These are phyloP conservation scores for Taenioides sp. DNA, from an alignment of 2,797 vertebrate genomes.

Conservation along the genomic window DNA sequence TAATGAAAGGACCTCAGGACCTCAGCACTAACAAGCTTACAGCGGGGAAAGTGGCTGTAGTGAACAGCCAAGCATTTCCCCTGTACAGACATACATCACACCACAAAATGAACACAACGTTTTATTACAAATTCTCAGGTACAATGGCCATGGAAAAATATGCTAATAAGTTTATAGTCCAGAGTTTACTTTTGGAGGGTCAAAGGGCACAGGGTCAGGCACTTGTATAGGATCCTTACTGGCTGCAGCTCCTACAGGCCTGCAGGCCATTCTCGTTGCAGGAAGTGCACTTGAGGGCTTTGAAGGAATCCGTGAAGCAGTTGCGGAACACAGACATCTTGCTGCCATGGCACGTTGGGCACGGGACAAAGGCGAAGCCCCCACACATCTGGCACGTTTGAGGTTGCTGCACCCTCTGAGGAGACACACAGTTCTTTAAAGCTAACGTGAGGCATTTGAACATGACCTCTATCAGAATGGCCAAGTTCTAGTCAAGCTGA, in stretches of 20 bases:
- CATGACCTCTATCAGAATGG: background rate
- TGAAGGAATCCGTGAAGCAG: slow-evolving; percentile 98
- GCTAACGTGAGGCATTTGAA: background rate
- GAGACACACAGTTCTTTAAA: background rate
- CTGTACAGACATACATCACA: background rate
- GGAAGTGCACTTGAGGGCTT: slow-evolving; percentile 95
- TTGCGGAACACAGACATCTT: slow-evolving; percentile 99
- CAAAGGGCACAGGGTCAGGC: slow-evolving; percentile 58
- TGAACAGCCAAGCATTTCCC: background rate
- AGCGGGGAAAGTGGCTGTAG: background rate
- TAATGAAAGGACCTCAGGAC: slow-evolving; percentile 37
- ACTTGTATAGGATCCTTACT: slow-evolving; percentile 65
- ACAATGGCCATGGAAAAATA: slow-evolving; percentile 62
- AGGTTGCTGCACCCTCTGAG: slow-evolving; percentile 92
- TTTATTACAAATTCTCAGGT: slow-evolving; percentile 66
- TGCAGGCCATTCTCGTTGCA: slow-evolving; percentile 98
- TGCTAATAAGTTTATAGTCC: slow-evolving; percentile 43
- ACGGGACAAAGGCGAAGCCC: slow-evolving; percentile 94
- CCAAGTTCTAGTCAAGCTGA: background rate
- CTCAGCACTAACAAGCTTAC: slow-evolving; percentile 51
- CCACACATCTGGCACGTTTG: slow-evolving; percentile 90
- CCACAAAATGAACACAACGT: slow-evolving; percentile 6
- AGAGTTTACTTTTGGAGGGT: slow-evolving; percentile 17
- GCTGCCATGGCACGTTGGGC: slow-evolving; percentile 97
- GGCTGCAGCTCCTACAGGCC: slow-evolving; percentile 87